Base-by-base conservation (phyloP, 2,888 invertebrate genomes). In the Hyles lineata region DNA sequence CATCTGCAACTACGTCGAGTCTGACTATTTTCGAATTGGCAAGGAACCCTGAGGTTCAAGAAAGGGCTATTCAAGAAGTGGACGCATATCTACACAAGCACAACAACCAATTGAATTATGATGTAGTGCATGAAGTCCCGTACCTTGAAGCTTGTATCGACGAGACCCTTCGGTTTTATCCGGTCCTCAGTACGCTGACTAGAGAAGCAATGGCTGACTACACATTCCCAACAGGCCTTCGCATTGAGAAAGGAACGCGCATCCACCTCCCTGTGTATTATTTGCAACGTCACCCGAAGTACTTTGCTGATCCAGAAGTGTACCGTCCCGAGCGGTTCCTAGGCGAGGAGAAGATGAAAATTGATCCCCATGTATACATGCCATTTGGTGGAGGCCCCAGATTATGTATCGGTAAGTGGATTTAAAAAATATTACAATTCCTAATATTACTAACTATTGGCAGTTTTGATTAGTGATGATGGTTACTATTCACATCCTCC, bases 91-190 rank as follows among this genome's bases (percentile, higher is more conserved):
- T 90, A 19, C 60, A 70, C n/a, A 80, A 79, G 19, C 78, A 84
- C 58, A 75, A 79, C 0, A 82, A 83, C 67, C 79, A 78, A 52
- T 21, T 86, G 1, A 70, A 73, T 1, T 85, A 87, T 71, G 90
- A 90, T 0, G 88, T 88, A 73, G 73, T 90, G 0, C 77, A 78
- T 0, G 88, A 90, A 19, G 63, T 90, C 60, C 84, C 89, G 0
- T 92, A 83, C 70, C 73, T 89, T 0, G 85, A 88, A 6, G 89
- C 89, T 1, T 90, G 90, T 74, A 62, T 88, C 1, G 77, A 86
- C 2, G 92, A 92, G 75, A 74, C 87, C 0, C 74, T 92, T 0
- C 86, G 92, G 0, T 55, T n/a, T n/a, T 89, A 91, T 58, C 92
- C 92, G 0, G 84, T 87, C 0, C 23, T 90, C 0, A 85, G 85